Base-by-base conservation (phyloP, 2,113 vertebrate genomes). In the Grus americana region DNA sequence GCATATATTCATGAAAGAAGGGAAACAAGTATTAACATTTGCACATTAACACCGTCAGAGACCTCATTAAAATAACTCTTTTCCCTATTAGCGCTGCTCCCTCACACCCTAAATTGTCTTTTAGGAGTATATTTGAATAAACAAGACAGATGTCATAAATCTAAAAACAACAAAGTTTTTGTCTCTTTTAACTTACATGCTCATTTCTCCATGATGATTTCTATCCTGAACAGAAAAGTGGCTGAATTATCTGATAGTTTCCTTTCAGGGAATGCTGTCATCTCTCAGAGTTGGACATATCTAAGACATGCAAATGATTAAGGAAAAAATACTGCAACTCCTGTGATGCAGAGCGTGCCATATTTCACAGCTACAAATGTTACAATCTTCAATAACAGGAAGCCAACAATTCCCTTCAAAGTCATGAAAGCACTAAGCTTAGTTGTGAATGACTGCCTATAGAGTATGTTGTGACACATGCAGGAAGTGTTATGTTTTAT, bases 331-430 rank as follows among this genome's bases (percentile, higher is more conserved):
- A 34, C 16, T 50, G 47, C 52, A 67, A 3, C 63, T 71, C 74
- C 75, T 92, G 67, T 88, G 88, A 79, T 42, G 42, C 81, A 92
- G 29, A 6, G 62, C 26, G 23, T 89, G 76, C 83, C 47, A 2
- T 15, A 57, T 63, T 93, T 91, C 94, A 89, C 76, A 92, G 85
- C 79, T 90, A 86, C 85, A 86, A 86, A 74, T 26, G 14, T 73
- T 86, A 75, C 61, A 24, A 2, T 44, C 82, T 26, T 67, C 74
- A 88, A 5, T 47, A 86, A 92, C 93, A 78, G 50, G 36, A 89
- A 82, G 92, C 50, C 82, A 96, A 58, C 66, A 87, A 84, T 86
- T 80, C 67, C 59, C 79, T 86, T 79, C 88, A 76, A 42, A 94
- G 42, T 36, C 70, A 40, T 73, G 79, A 49, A 90, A 85, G 87